Base-by-base conservation (phyloP, 2,113 vertebrate species). In the Nerophis ophidion region DNA sequence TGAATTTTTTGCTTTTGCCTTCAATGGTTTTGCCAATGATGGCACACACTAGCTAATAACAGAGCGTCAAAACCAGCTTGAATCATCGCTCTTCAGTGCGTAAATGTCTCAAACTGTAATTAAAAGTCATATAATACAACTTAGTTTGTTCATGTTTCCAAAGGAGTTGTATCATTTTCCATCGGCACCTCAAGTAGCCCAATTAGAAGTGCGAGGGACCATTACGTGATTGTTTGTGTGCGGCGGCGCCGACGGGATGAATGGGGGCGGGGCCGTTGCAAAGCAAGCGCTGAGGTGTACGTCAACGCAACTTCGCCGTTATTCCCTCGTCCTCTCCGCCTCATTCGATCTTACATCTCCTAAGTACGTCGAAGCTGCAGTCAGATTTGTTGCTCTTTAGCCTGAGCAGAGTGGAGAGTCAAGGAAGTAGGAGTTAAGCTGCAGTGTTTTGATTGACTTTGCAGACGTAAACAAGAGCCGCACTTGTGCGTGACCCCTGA, bases 391-490 rank as follows among this genome's bases (percentile, higher is more conserved):
- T 61, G 63, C 63, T 52, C 63, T 71, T 65, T 13, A 55, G 19
- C 59, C 56, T 59, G 33, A 35, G 62, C 59, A 75, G 46, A 69
- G 63, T 4, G 19, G 13, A 26, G 68, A 73, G 55, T 58, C 60
- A 36, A 81, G 64, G 74, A 61, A 61, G 70, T 65, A 86, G 79
- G 87, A 84, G 86, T 84, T 89, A 86, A 87, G 75, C 75, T 80
- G 72, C 75, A 44, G 65, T 87, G 80, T 88, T 88, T 88, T 87
- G 80, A 87, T 90, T 89, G 89, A 87, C 89, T 87, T 81, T 75
- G 70, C 84, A 91, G 89, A 90, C 81, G 79, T 90, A 90, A 91
- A 90, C 89, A 91, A 89, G 86, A 86, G 81, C 81, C 54, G 79
- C 83, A 86, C 89, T 89, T 88, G 84, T 81, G 72, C 48, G 83